These are phyloP conservation scores for Eulacestoma nigropectus DNA, from an alignment of 2,113 vertebrate species.

Conservation along the genomic window DNA sequence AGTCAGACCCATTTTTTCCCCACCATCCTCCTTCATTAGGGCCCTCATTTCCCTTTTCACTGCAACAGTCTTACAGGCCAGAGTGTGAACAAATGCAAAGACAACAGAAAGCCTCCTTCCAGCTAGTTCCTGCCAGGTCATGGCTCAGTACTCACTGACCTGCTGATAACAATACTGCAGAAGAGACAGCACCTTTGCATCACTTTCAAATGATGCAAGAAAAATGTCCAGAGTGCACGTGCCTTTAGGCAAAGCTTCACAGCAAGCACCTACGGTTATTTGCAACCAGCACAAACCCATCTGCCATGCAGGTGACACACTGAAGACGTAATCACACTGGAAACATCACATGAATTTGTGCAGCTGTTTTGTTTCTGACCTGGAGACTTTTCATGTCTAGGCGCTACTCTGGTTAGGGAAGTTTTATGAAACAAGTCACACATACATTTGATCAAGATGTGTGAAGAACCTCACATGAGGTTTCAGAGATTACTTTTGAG, in stretches of 20 bases:
- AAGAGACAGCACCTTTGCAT: not conserved
- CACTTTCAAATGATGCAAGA: not conserved
- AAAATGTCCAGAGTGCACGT: rapidly evolving
- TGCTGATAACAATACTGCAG: not conserved
- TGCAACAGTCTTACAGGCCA: not conserved
- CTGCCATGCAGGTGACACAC: not conserved
- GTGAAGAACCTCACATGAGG: not conserved
- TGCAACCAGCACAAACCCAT: not conserved
- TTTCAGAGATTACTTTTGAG: not conserved
- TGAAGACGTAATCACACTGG: not conserved
- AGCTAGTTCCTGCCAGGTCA: not conserved
- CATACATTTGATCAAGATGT: not conserved
- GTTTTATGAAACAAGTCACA: not conserved
- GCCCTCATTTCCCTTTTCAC: not conserved
- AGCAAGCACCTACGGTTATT: not conserved
- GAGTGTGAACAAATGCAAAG: not conserved
- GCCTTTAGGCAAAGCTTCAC: not conserved
- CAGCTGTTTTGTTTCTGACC: not conserved
- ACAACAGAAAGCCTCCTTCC: not conserved
- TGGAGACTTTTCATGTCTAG: not conserved
- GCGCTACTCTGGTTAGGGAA: not conserved
- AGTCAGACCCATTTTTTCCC: not conserved
- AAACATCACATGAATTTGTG: not conserved
- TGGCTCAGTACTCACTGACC: not conserved
- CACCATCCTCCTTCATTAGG: not conserved